phyloP scores from a whole-genome alignment of 2,797 vertebrate species.

The Scolopax rusticola region DNA sequence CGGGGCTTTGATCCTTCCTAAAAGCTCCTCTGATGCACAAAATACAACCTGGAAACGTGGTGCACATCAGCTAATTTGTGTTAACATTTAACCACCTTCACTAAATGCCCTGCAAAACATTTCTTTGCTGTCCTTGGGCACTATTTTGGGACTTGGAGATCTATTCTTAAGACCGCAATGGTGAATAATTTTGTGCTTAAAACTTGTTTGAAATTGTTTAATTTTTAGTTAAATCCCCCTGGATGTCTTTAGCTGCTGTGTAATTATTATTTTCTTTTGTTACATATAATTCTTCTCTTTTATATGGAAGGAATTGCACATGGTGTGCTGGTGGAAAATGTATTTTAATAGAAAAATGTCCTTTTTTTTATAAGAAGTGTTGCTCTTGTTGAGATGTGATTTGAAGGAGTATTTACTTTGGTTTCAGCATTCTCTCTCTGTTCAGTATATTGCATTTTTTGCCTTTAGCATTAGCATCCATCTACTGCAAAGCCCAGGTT shows the following conservation, averaged over 20 bases:
- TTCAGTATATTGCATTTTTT: rapidly evolving
- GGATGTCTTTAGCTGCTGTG: background rate
- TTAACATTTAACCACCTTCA: rapidly evolving
- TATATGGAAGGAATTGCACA: rapidly evolving
- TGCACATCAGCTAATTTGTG: rapidly evolving
- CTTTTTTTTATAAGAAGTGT: background rate
- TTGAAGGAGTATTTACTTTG: background rate
- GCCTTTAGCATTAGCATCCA: background rate
- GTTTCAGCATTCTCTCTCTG: background rate
- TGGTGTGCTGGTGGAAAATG: background rate
- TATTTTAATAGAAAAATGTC: background rate
- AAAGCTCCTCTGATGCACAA: background rate
- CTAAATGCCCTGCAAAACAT: rapidly evolving
- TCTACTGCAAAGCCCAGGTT: background rate
- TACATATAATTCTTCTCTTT: background rate
- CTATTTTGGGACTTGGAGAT: too few relatives aligned
- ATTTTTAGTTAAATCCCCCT: background rate
- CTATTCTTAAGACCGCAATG: rapidly evolving
- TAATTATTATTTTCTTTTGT: background rate
- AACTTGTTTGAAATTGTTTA: background rate
- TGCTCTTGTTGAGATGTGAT: background rate
- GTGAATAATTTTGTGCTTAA: background rate
- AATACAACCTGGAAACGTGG: rapidly evolving
- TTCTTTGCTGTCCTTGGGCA: background rate
- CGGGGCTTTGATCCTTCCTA: background rate